Evolutionary conservation across 2,797 vertebrate genomes (phyloP).

Genomic region (Columba guinea): DNA sequence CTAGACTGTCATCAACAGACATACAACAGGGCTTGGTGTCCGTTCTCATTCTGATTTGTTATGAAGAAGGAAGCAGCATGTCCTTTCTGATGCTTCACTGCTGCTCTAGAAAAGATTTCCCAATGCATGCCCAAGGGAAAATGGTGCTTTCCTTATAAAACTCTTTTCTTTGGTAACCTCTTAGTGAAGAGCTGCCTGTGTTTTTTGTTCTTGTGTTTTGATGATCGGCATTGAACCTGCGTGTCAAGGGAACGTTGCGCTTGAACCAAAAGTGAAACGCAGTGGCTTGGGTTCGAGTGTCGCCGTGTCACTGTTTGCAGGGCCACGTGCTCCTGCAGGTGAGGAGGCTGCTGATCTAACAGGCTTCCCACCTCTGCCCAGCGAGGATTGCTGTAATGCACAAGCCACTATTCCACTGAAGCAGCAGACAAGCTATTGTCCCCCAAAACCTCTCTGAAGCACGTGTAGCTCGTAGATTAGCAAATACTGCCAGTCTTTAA

Average conservation of each 20-base stretch:
- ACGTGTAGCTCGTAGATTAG: background rate
- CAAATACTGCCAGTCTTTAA: background rate
- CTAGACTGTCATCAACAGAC: background rate
- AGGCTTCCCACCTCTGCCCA: background rate
- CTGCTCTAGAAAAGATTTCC: background rate
- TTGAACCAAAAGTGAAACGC: background rate
- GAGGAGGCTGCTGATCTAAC: slow-evolving; percentile 3
- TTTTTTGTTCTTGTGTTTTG: background rate
- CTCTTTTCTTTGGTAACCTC: background rate
- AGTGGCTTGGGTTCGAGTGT: background rate
- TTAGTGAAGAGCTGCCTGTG: background rate
- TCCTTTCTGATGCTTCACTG: background rate
- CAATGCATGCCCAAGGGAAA: background rate
- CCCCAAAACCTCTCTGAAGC: background rate
- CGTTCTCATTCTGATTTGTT: background rate
- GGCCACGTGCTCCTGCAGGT: slow-evolving; percentile 1
- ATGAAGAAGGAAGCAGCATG: background rate
- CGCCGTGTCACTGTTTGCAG: slow-evolving; percentile 6
- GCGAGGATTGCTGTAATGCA: background rate
- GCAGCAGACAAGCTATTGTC: background rate
- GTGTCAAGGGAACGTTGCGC: background rate
- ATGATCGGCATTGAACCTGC: background rate
- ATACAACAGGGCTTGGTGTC: background rate
- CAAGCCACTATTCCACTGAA: background rate
- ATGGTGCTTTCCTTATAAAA: background rate